Base-by-base conservation (phyloP, 2,113 vertebrate species). In the Galeopterus variegatus region DNA sequence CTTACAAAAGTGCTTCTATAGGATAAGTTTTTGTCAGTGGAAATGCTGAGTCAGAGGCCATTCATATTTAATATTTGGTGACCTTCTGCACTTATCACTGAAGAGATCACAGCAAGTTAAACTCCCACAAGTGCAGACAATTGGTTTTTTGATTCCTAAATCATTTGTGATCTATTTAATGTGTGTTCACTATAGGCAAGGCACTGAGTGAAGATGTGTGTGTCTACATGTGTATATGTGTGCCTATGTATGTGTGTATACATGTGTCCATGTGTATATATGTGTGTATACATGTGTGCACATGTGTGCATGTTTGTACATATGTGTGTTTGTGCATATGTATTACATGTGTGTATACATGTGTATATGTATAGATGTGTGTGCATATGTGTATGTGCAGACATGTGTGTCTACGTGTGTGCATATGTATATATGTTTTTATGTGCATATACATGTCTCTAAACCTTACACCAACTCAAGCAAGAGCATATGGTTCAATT, bases 1-100 rank as follows among this genome's bases (percentile, higher is more conserved):
- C 64, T 2, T 60, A 8, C 1, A 28, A 52, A 83, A 50, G n/a
- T 11, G 7, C 13, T n/a, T 12, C 54, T 8, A 3, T 1, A 73
- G 26, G 50, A 33, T 19, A 23, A 0, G 3, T 24, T 48, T 67
- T 70, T 62, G 18, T 36, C 31, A 21, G 0, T 3, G 41, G 17
- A 65, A 15, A 0, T 33, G 15, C 48, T 21, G 0, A 60, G 6
- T n/a, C 72, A 24, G 8, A 67, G 70, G 45, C 24, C 8, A n/a
- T 11, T 13, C 13, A 12, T 41, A 0, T 19, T 2, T 36, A 19
- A 23, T 58, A 3, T 15, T 1, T 0, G 41, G 24, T 4, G n/a
- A 28, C 10, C 11, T 60, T 50, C 13, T 5, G 10, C 8, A 33
- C 26, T 9, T 5, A 17, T 86, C 26, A 1, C 67, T 0, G 10